Evolutionary conservation across 2,113 vertebrate species (phyloP).

Genomic region (Bolborhynchus lineola): DNA sequence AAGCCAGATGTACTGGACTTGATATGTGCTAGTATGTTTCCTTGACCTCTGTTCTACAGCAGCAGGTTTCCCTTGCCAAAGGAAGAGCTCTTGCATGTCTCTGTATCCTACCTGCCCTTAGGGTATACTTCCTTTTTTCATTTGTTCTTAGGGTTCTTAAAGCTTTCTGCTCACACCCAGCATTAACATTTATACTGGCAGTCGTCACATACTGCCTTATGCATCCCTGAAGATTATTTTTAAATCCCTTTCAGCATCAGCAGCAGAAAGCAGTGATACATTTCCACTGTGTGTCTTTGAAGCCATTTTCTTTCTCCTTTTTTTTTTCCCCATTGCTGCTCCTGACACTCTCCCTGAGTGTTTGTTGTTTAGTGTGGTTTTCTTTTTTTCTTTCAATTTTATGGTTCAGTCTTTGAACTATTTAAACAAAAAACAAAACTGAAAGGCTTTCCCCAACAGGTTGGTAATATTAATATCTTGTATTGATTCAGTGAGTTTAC

Average conservation of each 20-base stretch:
- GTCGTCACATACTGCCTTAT: neutral
- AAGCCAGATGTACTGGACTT: neutral
- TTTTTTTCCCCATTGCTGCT: neutral
- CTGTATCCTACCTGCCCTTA: neutral
- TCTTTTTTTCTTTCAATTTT: neutral
- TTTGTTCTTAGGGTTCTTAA: slow-evolving; percentile 22
- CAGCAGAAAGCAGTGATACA: neutral
- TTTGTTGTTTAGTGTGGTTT: neutral
- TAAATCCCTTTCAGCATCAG: slow-evolving; percentile 2
- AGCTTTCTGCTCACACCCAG: neutral
- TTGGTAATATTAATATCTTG: neutral
- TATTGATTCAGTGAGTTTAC: neutral
- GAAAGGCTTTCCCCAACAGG: accelerated
- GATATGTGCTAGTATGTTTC: neutral
- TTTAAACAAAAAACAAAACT: neutral
- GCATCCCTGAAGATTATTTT: neutral
- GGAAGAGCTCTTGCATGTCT: neutral
- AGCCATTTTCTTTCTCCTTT: neutral
- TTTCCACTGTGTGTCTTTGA: neutral
- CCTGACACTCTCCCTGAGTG: neutral
- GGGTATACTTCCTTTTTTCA: neutral
- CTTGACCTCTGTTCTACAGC: neutral
- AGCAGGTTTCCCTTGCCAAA: neutral
- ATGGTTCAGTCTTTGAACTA: neutral
- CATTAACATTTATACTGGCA: slow-evolving; percentile 37